Evolutionary conservation across 2,113 vertebrate genomes (phyloP).

Genomic region (Raphicerus campestris): DNA sequence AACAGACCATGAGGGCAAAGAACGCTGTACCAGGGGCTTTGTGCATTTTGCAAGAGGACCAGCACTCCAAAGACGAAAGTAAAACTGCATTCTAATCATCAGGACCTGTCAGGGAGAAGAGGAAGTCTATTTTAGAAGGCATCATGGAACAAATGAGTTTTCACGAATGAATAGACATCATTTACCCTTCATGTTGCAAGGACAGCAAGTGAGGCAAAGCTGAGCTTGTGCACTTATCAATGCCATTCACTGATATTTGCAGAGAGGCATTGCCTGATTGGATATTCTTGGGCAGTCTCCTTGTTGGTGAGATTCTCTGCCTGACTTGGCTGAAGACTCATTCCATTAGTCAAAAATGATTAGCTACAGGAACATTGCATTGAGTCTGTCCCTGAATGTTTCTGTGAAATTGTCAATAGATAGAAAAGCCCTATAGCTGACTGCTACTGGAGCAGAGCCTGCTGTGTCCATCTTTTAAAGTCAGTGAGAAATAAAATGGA

Average conservation of each 20-base stretch:
- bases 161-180: background rate
- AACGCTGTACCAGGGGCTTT: background rate
- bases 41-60: background rate
- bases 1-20: background rate
- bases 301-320: background rate
- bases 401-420: background rate
- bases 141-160: constrained; percentile 22
- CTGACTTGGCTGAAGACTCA: background rate
- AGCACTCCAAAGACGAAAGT: background rate
- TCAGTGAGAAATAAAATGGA: background rate
- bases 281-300: background rate
- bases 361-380: background rate
- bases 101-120: background rate
- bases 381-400: background rate
- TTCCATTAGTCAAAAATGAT: background rate
- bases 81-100: background rate
- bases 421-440: background rate
- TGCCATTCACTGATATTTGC: background rate
- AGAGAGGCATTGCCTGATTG: background rate
- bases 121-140: constrained; percentile 4
- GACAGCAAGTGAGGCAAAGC: background rate
- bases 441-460: rapidly evolving
- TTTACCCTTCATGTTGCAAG: background rate
- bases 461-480: background rate
- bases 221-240: background rate